Conservation (phyloP, 2,113 vertebrate genomes). For the Globicephala melas region DNA sequence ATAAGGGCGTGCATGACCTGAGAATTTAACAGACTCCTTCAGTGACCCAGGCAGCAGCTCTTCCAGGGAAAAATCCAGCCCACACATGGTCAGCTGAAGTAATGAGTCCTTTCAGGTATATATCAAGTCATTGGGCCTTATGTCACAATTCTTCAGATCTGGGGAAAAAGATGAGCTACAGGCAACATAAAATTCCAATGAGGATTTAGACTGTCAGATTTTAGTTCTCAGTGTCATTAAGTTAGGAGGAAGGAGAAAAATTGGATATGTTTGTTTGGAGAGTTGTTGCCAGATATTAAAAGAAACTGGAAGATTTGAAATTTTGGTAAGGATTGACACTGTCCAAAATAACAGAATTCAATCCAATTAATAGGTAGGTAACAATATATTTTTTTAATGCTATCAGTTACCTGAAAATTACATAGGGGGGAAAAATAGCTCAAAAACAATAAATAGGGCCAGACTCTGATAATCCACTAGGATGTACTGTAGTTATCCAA, state of each 20-base stretch:
- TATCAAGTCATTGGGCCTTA: neutral
- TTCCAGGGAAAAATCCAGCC: neutral
- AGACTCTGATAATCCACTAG: neutral
- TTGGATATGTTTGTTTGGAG: neutral
- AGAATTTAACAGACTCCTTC: neutral
- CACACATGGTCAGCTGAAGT: too few species aligned
- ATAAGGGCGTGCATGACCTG: rapidly evolving
- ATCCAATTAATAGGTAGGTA: neutral
- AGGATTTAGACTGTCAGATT: neutral
- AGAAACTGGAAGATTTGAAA: neutral
- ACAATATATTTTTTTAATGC: neutral
- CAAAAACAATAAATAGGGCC: neutral
- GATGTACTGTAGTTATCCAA: neutral
- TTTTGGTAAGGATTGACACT: neutral
- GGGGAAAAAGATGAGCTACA: neutral
- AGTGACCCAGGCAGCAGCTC: neutral
- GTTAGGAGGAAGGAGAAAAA: neutral
- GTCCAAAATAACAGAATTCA: neutral
- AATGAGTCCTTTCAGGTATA: neutral
- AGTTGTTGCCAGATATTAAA: neutral
- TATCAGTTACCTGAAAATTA: neutral
- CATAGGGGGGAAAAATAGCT: neutral
- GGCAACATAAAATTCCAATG: neutral
- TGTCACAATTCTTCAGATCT: neutral
- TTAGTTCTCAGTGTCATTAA: neutral